Evolutionary conservation across 1,140 invertebrate species (phyloP).

Genomic region (Nylanderia fulva): DNA sequence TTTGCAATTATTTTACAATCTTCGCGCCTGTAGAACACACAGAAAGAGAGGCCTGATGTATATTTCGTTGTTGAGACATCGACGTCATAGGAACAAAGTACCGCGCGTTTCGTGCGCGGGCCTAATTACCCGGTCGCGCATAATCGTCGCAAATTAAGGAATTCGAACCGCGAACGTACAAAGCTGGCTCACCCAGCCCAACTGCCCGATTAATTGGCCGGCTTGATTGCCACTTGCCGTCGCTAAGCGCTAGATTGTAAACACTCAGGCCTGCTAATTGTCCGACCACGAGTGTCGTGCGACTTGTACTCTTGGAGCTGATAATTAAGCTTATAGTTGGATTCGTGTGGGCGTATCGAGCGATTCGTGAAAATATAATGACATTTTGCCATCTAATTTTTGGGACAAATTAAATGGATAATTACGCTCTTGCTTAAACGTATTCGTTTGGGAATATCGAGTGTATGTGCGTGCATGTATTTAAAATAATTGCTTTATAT

Average conservation of each 20-base stretch:
- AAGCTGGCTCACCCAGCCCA: neutral
- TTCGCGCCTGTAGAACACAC: neutral
- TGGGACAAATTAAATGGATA: neutral
- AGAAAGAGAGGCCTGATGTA: neutral
- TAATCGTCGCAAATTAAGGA: constrained; percentile 74
- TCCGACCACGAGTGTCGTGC: constrained; percentile 70
- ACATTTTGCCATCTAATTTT: neutral
- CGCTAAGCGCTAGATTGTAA: constrained; percentile 80
- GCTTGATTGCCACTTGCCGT: constrained; percentile 80
- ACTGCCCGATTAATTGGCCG: constrained; percentile 76
- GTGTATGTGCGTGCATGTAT: neutral
- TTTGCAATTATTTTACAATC: constrained; percentile 32
- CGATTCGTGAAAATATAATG: neutral
- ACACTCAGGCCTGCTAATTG: constrained; percentile 80
- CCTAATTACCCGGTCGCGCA: constrained; percentile 70
- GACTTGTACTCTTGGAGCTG: constrained; percentile 63
- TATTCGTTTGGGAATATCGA: constrained; percentile 28
- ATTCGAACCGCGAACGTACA: constrained; percentile 64
- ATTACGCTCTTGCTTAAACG: neutral
- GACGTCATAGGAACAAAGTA: neutral
- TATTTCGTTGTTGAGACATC: constrained; percentile 18
- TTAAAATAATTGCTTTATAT: constrained; percentile 32
- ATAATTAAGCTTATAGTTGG: constrained; percentile 76
- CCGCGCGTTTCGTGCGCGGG: constrained; percentile 7
- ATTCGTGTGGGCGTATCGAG: constrained; percentile 2